Percentiles rank a stretch among this genome's conserved stretches.
phyloP scores from a whole-genome alignment of 2,888 invertebrate species.

The Drosophila demipolita region DNA sequence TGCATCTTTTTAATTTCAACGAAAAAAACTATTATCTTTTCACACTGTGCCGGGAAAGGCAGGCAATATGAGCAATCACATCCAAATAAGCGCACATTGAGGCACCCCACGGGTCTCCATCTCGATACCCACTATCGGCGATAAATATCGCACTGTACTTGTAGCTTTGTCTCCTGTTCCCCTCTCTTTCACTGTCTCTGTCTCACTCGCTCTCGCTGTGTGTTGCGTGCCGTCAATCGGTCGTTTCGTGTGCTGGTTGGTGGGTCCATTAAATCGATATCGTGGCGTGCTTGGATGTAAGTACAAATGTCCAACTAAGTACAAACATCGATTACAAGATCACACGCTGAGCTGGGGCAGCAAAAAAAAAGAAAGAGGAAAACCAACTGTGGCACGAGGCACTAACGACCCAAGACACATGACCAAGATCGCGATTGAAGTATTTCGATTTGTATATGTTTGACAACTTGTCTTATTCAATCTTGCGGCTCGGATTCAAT shows the following conservation, averaged over 20 bases:
- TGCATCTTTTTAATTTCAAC: not conserved
- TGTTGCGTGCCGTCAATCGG: slow-evolving; percentile 62
- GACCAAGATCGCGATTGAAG: not conserved
- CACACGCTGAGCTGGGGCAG: slow-evolving; percentile 69
- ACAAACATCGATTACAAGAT: slow-evolving; percentile 82
- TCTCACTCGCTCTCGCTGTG: slow-evolving; percentile 30
- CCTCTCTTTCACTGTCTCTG: slow-evolving; percentile 3
- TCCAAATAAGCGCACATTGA: slow-evolving; percentile 19
- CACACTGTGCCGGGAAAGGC: slow-evolving; percentile 14
- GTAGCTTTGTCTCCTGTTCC: slow-evolving; percentile 11
- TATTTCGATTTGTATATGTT: slow-evolving; percentile 18
- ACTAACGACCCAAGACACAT: not conserved
- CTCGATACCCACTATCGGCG: slow-evolving; percentile 51
- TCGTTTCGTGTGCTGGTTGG: slow-evolving; percentile 34
- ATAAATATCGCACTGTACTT: slow-evolving; percentile 71
- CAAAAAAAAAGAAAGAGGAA: not conserved
- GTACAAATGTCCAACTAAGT: slow-evolving; percentile 71
- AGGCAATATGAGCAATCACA: slow-evolving; percentile 18
- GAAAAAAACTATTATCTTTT: not conserved
- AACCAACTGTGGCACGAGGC: slow-evolving; percentile 52
- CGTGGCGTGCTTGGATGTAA: slow-evolving; percentile 78
- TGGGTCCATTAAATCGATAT: slow-evolving; percentile 80
- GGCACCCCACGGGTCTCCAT: slow-evolving; percentile 44
- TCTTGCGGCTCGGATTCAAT: not conserved
- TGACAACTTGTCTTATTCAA: slow-evolving; percentile 31